These are phyloP conservation scores for Masticophis lateralis DNA, from an alignment of 2,797 vertebrate genomes.

Conservation along the genomic window DNA sequence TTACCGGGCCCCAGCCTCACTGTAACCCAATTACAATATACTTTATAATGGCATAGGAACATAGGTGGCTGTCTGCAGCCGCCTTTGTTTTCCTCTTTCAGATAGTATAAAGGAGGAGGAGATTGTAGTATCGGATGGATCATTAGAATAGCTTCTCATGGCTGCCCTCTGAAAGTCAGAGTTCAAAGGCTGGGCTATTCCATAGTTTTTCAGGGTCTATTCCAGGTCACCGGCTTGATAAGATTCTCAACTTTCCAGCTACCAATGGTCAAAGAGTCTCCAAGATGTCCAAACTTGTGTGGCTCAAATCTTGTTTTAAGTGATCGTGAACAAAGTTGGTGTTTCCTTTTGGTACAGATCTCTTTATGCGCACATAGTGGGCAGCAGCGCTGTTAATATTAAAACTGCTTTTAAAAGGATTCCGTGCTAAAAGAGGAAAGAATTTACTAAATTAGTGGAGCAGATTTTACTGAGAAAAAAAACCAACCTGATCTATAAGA, in stretches of 20 bases:
- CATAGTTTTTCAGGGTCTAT: conserved; percentile 41
- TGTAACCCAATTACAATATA: not conserved
- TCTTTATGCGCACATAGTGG: not conserved
- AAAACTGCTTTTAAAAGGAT: not conserved
- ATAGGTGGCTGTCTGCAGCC: not conserved
- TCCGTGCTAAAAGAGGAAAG: not conserved
- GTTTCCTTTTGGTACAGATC: conserved; percentile 27
- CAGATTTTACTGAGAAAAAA: not conserved
- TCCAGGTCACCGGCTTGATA: conserved; percentile 40
- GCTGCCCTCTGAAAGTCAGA: conserved; percentile 31
- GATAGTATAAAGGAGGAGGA: not conserved
- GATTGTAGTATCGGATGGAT: not conserved
- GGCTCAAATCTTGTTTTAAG: conserved; percentile 36
- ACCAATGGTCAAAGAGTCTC: conserved; percentile 38
- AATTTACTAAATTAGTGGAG: not conserved
- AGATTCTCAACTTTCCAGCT: conserved; percentile 28
- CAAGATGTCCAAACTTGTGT: conserved; percentile 31
- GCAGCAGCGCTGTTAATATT: not conserved
- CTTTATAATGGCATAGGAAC: not conserved
- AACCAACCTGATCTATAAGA: not conserved
- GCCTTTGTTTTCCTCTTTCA: not conserved
- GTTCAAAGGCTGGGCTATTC: conserved; percentile 45
- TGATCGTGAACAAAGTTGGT: conserved; percentile 1
- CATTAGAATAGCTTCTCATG: conserved; percentile 18
- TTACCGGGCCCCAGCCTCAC: not conserved